Conservation (phyloP, 2,888 invertebrate species). For the Osmoderma eremita region DNA sequence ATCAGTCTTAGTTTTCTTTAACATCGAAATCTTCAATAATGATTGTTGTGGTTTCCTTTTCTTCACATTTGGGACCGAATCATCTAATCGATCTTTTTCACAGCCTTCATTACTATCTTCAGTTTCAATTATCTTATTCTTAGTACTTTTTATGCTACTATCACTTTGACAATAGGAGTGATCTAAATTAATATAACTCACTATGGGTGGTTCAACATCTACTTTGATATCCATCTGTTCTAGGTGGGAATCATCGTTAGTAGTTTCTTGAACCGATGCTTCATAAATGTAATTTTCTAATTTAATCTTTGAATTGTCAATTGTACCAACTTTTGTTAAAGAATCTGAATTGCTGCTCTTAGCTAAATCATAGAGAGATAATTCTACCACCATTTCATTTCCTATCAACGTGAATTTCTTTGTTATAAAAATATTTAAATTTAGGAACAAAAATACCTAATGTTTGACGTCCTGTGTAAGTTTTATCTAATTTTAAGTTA, state of each 20-base stretch:
- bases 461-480: constrained; percentile 85
- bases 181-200: constrained; percentile 38
- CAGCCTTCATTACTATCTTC: constrained; percentile 19
- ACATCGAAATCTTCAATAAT: constrained; percentile 13
- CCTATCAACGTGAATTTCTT: constrained; percentile 65
- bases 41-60: constrained; percentile 27
- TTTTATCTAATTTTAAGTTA: constrained; percentile 81
- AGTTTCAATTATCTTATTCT: constrained; percentile 27
- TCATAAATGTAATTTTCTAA: constrained; percentile 10
- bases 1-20: constrained; percentile 19
- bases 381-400: constrained; percentile 81
- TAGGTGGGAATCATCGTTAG: constrained; percentile 21
- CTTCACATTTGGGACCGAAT: constrained; percentile 34
- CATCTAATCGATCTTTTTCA: constrained; percentile 29
- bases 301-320: neutral
- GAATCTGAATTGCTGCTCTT: constrained; percentile 1
- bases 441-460: constrained; percentile 67
- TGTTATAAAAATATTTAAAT: constrained; percentile 57
- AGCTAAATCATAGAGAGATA: constrained; percentile 69
- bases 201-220: constrained; percentile 37
- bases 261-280: neutral
- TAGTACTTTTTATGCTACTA: constrained; percentile 1
- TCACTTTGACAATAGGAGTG: constrained; percentile 43
- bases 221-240: constrained; percentile 31
- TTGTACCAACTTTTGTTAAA: constrained; percentile 4